Evolutionary conservation across 2,888 invertebrate species (phyloP).

Genomic region (Caenorhabditis imperialis): DNA sequence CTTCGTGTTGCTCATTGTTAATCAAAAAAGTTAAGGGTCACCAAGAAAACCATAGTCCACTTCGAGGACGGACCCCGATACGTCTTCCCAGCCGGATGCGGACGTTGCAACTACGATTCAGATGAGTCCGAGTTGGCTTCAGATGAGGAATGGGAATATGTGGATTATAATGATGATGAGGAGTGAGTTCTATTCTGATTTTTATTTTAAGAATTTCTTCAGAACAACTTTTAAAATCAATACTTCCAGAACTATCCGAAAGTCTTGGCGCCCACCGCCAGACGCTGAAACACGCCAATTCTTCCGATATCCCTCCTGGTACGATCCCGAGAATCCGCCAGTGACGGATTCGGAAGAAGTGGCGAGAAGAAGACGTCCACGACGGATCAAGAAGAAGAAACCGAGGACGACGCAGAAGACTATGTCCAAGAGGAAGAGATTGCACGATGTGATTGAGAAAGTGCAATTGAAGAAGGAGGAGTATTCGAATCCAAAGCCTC

Average conservation of each 20-base stretch:
- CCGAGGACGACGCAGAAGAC: not conserved
- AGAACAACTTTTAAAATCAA: no score
- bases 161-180: not conserved
- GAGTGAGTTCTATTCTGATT: not conserved
- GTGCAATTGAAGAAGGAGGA: not conserved
- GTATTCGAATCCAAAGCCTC: no score
- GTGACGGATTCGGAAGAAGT: constrained; percentile 1
- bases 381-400: constrained; percentile 1
- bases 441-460: not conserved
- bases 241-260: not conserved
- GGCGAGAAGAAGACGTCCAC: not conserved
- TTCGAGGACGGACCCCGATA: constrained; percentile 15
- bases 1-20: no score
- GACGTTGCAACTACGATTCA: not conserved
- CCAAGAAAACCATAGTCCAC: constrained; percentile 1
- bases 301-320: not conserved
- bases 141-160: constrained; percentile 3
- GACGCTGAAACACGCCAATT: no score
- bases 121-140: constrained; percentile 9
- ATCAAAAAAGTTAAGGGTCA: no score
- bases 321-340: not conserved
- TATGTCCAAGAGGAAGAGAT: not conserved
- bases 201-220: no score
- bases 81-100: constrained; percentile 10
- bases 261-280: not conserved